Base-by-base conservation (phyloP, 2,888 invertebrate species). In the Aromia moschata region DNA sequence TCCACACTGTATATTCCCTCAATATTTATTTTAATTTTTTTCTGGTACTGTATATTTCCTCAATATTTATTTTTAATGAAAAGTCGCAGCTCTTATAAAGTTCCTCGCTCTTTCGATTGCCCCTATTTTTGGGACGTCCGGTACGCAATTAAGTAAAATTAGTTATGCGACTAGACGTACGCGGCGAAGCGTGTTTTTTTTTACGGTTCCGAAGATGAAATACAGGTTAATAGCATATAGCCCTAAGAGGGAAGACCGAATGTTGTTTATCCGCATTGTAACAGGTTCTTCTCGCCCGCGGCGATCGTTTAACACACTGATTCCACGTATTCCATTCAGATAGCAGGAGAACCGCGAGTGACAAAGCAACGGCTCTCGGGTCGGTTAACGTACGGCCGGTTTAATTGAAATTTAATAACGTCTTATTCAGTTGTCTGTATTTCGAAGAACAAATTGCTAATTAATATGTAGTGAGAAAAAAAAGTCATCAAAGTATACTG, bases 181-280 rank as follows among this genome's bases (percentile, higher is more conserved):
- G 55, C 38, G 46, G 40, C 41, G 46, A 46, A 52, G 40, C 46
- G 46, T 56, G 41, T 60, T 52, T 3, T 41, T 20, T 59, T 56
- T 58, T 56, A 40, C 62, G 51, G 47, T 53, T 61, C 40, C 53
- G 45, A 53, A 65, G 60, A 60, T 58, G 58, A 58, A 63, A 66
- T 66, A 59, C 64, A 58, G 66, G 66, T 68, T 66, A 68, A 66
- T 66, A 58, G 63, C 63, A 60, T 52, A 30, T 49, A 60, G 64
- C 52, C 51, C 37, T 18, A 46, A 60, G 43, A 12, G 43, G 41
- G 60, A 61, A 56, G 31, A 51, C 58, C 56, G 56, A 51, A 61
- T 63, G 66, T 68, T 69, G 64, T 65, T 69, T 67, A 69, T 66
- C 65, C 60, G 67, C 65, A 64, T 69, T 69, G 64, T 58, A 64